Percentiles rank a stretch among this genome's conserved stretches.
phyloP scores from a whole-genome alignment of 1,140 invertebrate genomes.

The Pomphorhynchus laevis region DNA sequence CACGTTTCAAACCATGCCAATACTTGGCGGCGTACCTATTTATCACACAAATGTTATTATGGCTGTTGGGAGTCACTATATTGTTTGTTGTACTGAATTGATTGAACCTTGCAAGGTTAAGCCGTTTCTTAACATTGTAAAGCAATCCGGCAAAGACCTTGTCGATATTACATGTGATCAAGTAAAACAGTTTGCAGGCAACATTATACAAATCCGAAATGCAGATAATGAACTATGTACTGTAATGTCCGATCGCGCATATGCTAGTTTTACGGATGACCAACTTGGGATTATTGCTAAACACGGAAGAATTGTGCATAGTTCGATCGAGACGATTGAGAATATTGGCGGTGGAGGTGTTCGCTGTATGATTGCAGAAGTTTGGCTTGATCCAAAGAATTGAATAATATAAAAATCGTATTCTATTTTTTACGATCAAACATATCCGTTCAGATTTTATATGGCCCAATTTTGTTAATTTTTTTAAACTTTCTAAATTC shows the following conservation, averaged over 20 bases:
- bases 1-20: slow-evolving; percentile 3
- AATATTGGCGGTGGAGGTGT: slow-evolving; percentile 13
- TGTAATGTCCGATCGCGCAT: slow-evolving; percentile 12
- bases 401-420: too few species aligned
- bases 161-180: slow-evolving; percentile 11
- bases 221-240: slow-evolving; percentile 2
- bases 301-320: slow-evolving; percentile 10
- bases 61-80: slow-evolving; percentile 11
- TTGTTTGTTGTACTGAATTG: slow-evolving; percentile 12
- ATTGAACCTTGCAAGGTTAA: too few species aligned
- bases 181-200: slow-evolving; percentile 13
- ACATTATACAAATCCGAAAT: slow-evolving; percentile 11
- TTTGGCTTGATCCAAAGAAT: slow-evolving; percentile 10
- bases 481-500: too few species aligned
- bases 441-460: too few species aligned
- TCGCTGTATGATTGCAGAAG: slow-evolving; percentile 13
- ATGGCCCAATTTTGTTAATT: too few species aligned
- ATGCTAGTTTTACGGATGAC: slow-evolving; percentile 8
- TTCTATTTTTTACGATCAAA: too few species aligned
- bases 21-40: slow-evolving; percentile 8
- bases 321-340: slow-evolving; percentile 12
- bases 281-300: slow-evolving; percentile 10
- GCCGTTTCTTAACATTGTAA: background rate
- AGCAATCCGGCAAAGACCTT: slow-evolving; percentile 11
- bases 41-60: slow-evolving; percentile 15